Conservation (phyloP, 1,140 invertebrate genomes). For the Ceratina calcarata region DNA sequence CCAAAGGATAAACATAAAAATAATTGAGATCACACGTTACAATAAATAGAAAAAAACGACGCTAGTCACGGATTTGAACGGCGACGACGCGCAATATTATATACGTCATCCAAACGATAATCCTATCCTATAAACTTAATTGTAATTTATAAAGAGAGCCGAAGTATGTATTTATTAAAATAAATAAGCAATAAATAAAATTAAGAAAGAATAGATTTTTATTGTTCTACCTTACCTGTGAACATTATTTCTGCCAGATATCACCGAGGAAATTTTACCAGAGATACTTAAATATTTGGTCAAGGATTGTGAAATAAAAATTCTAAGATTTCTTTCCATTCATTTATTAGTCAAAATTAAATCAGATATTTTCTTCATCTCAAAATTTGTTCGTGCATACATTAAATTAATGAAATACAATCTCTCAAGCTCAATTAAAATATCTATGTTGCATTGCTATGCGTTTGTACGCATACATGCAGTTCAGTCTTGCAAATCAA, state of each 20-base stretch:
- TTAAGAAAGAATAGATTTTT: slow-evolving; percentile 62
- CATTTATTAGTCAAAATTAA: too few species aligned
- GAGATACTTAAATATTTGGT: neutral
- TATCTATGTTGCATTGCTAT: too few species aligned
- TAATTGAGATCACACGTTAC: slow-evolving; percentile 22
- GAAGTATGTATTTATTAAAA: slow-evolving; percentile 81
- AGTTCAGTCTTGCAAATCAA: too few species aligned
- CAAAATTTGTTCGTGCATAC: too few species aligned
- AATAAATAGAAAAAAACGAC: slow-evolving; percentile 21
- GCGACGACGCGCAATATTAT: slow-evolving; percentile 59
- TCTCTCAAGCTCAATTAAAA: too few species aligned
- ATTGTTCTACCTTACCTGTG: neutral
- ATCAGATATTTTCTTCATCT: too few species aligned
- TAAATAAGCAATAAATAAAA: slow-evolving; percentile 81
- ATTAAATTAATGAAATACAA: too few species aligned
- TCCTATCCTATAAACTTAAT: slow-evolving; percentile 80
- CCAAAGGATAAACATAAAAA: neutral
- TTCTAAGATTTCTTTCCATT: too few species aligned
- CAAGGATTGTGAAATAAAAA: too few species aligned
- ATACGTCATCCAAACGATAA: slow-evolving; percentile 63
- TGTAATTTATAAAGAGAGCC: slow-evolving; percentile 80
- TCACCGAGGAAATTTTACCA: too few species aligned
- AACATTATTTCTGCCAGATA: too few species aligned
- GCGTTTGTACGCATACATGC: too few species aligned
- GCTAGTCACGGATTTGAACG: slow-evolving; percentile 52